Evolutionary conservation across 1,140 invertebrate species (phyloP).

Genomic region (Anastrepha ludens): DNA sequence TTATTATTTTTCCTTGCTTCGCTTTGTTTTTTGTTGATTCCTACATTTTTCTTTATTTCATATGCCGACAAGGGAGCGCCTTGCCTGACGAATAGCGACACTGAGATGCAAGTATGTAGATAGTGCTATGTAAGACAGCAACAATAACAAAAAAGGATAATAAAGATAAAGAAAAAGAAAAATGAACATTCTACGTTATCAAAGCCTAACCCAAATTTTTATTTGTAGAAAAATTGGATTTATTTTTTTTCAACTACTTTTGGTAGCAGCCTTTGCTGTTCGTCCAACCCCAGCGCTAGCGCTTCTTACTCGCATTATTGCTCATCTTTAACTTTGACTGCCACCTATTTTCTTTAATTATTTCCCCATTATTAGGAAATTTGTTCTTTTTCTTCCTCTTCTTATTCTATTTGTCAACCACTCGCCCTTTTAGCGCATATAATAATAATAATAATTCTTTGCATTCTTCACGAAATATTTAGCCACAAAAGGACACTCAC

Average conservation of each 20-base stretch:
- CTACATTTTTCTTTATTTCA: too few species aligned
- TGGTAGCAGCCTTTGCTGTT: neutral
- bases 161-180: neutral
- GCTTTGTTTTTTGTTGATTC: neutral
- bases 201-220: constrained; percentile 45
- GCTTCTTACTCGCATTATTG: neutral
- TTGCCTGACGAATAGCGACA: constrained; percentile 24
- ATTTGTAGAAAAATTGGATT: constrained; percentile 19
- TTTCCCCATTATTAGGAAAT: constrained; percentile 38
- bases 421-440: constrained; percentile 41
- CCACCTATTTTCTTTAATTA: neutral
- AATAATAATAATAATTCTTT: constrained; percentile 52
- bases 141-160: constrained; percentile 26
- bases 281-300: neutral
- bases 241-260: neutral
- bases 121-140: neutral
- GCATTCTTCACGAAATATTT: constrained; percentile 40
- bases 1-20: too few species aligned
- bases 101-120: neutral
- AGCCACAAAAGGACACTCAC: constrained; percentile 32
- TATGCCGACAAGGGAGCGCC: neutral
- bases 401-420: constrained; percentile 20
- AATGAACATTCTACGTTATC: neutral
- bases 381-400: neutral
- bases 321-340: neutral